phyloP scores from a whole-genome alignment of 1,140 invertebrate genomes.

The Aphis craccivora region DNA sequence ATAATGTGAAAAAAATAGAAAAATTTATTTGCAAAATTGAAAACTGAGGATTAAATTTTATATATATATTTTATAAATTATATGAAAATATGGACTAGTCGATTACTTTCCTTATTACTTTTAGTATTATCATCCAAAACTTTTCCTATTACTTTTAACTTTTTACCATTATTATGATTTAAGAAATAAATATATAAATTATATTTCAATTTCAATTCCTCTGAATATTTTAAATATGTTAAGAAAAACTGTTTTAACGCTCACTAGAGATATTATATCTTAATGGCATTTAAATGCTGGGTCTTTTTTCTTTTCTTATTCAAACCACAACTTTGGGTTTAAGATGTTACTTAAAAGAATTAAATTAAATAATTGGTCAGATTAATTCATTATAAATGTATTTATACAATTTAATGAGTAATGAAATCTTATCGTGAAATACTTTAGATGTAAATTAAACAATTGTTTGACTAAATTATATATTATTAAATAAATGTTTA shows the following conservation, averaged over 20 bases:
- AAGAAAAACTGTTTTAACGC: not conserved
- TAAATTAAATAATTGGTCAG: constrained; percentile 9
- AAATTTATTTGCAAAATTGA: not conserved
- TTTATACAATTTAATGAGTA: not conserved
- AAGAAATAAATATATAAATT: not conserved
- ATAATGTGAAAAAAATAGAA: not conserved
- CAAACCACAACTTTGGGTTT: not conserved
- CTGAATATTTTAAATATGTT: not conserved
- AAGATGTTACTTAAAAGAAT: not conserved
- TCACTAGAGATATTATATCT: not conserved
- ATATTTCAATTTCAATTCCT: not conserved
- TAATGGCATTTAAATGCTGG: not conserved
- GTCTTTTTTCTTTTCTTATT: not conserved
- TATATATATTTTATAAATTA: not conserved
- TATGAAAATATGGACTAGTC: not conserved
- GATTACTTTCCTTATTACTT: constrained; percentile 3
- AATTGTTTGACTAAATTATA: no score
- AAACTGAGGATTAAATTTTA: not conserved
- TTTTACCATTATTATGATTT: constrained; percentile 25
- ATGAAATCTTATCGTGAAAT: not conserved
- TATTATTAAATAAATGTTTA: no score
- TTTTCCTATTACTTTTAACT: constrained; percentile 40
- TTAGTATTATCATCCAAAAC: constrained; percentile 29
- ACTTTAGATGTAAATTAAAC: not conserved
- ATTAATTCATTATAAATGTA: not conserved